A percentile compares a stretch with the other conserved stretches of the same genome.
These are phyloP conservation scores for Microtus californicus DNA, from an alignment of 2,797 vertebrate species.

Conservation along the genomic window DNA sequence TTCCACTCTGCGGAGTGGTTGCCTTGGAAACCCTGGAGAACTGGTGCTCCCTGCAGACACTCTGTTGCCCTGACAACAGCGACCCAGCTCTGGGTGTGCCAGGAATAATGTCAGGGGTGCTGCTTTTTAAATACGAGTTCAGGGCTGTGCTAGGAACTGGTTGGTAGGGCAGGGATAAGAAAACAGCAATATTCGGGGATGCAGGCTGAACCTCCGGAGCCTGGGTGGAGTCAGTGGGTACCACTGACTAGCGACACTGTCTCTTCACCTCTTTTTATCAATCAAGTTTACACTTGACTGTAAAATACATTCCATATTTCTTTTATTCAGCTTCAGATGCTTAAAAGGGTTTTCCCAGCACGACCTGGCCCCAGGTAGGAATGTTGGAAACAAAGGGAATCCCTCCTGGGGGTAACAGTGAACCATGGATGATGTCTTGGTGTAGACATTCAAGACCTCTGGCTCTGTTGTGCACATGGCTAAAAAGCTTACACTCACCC, in stretches of 20 bases:
- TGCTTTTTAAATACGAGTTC: conserved; percentile 69
- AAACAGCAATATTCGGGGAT: conserved; percentile 1
- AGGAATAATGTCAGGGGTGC: conserved; percentile 48
- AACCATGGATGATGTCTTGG: neutral
- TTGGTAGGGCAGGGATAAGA: neutral
- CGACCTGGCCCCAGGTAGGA: neutral
- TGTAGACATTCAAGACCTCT: neutral
- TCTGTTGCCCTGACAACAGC: conserved; percentile 87
- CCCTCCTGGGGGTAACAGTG: neutral
- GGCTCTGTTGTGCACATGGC: neutral
- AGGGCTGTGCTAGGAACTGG: neutral
- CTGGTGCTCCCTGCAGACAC: conserved; percentile 72
- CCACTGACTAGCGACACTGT: neutral
- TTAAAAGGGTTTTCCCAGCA: conserved; percentile 37
- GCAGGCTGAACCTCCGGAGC: neutral
- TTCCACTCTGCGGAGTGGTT: conserved; percentile 85
- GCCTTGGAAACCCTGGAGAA: conserved; percentile 86
- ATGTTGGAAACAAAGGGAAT: neutral
- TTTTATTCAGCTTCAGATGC: neutral
- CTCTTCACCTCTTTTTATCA: neutral
- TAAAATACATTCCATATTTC: neutral
- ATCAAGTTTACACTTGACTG: neutral
- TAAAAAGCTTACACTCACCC: neutral
- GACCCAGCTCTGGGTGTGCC: conserved; percentile 82
- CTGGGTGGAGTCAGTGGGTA: neutral